Percentiles rank a stretch among this genome's conserved stretches.
Conservation (phyloP, 2,113 vertebrate species). For the Xenotilapia caudafasciata region DNA sequence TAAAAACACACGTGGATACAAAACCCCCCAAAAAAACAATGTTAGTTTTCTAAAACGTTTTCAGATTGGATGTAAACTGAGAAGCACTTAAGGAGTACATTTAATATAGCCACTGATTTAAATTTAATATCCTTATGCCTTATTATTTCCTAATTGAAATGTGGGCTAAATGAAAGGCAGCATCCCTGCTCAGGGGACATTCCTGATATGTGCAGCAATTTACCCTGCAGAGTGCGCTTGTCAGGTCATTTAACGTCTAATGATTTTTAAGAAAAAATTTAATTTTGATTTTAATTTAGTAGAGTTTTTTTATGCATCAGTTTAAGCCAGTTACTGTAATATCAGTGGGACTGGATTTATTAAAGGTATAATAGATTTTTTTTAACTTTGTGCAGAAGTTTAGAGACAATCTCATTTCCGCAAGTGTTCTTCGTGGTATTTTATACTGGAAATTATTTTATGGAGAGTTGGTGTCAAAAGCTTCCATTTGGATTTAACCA, state of each 20-base stretch:
- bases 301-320: background rate
- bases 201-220: background rate
- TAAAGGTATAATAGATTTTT: background rate
- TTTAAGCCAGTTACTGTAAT: background rate
- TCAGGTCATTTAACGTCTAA: background rate
- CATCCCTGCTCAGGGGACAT: background rate
- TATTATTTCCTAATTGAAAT: background rate
- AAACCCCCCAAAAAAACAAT: accelerated
- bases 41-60: background rate
- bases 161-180: background rate
- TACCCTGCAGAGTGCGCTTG: background rate
- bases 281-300: background rate
- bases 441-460: background rate
- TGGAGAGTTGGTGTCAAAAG: background rate
- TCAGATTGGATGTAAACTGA: background rate
- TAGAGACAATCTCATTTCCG: background rate
- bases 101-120: background rate
- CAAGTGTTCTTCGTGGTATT: background rate
- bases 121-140: background rate
- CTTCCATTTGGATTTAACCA: background rate
- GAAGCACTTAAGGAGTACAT: background rate
- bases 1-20: background rate
- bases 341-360: background rate
- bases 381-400: background rate
- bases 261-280: background rate